Evolutionary conservation across 2,113 vertebrate species (phyloP), one percentile per base, ranked within the genome.

Genomic region (Psittacus erithacus): DNA sequence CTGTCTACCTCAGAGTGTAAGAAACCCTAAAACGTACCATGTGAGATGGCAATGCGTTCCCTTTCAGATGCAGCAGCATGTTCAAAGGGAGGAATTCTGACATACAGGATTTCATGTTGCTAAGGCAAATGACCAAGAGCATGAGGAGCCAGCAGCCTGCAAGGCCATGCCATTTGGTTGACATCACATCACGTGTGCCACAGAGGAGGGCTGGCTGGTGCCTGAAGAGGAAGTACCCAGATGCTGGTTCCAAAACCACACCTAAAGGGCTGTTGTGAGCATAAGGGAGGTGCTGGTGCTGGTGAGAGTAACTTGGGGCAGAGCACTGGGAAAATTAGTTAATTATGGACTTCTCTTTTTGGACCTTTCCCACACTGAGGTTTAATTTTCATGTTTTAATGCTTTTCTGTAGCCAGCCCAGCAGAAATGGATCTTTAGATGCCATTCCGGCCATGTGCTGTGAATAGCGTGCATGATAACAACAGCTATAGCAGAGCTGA

Each of bases 91-190:
- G 67, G 8, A 2, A 44, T 55, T 15, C 60, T 67, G 5, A 0
- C 16, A 13, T 6, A 7, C 4, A 6, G 19, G 11, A 0, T 9
- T 5, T 16, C n/a, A 0, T 2, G 19, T 18, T 14, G 64, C 46
- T 53, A 8, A 55, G 43, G 70, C 55, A 12, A 38, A 46, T 1
- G 39, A 6, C 23, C 23, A 2, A 7, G 44, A 14, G 27, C 55
- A 1, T 4, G 8, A 57, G 41, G 41, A 35, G n/a, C 46, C 1
- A 11, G 69, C 67, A 11, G 67, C 67, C 33, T 29, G 59, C 20
- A 5, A 3, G 23, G 6, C 71, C 33, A 0, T 1, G 35, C 13
- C 4, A 0, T 2, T 11, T 1, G 10, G 53, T 0, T 13, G 11
- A 0, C 13, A 6, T 50, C 69, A 3, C 7, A 5, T 8, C n/a